Base-by-base conservation (phyloP, 2,797 vertebrate species). In the Melopsittacus undulatus region DNA sequence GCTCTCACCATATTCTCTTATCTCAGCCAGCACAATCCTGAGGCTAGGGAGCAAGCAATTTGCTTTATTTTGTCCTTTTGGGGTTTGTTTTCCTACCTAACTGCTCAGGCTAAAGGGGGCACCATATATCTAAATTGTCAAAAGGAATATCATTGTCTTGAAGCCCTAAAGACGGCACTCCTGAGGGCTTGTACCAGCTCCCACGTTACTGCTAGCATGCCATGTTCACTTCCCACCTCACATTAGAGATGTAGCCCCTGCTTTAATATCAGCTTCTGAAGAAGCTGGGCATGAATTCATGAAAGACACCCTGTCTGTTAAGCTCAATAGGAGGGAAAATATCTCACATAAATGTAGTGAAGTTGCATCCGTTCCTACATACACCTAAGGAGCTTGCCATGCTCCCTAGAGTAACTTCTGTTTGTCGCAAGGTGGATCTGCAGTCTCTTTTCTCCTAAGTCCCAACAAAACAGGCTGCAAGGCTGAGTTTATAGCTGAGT, bases 401-500 rank as follows among this genome's bases (percentile, higher is more conserved):
- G 4, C 26, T 88, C 30, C 74, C 38, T 5, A 91, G 49, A 79
- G 34, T 56, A 85, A 76, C 49, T 51, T 66, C 68, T 57, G 40
- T n/a, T 92, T 85, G 72, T 82, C 0, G 0, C 83, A 95, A 83
- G 54, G 57, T 75, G 34, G 59, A 75, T 72, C 88, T 78, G 62
- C 90, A 85, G 75, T 63, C 68, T 78, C 42, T 83, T 77, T 76
- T 87, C 90, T 69, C 45, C 38, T 56, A 49, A 74, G 32, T 59
- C 42, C 34, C 7, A 3, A 92, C 23, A 72, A 77, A 93, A 85
- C 40, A 81, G 68, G 75, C 83, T 89, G 80, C 75, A 87, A 83
- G 52, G 36, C 92, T 87, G 64, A 94, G 75, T 93, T 96, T 93
- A 94, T 90, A 96, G 88, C 83, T 89, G 36, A 72, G 75, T 95